Conservation (phyloP, 2,797 vertebrate species). For the Eutrigla gurnardus region DNA sequence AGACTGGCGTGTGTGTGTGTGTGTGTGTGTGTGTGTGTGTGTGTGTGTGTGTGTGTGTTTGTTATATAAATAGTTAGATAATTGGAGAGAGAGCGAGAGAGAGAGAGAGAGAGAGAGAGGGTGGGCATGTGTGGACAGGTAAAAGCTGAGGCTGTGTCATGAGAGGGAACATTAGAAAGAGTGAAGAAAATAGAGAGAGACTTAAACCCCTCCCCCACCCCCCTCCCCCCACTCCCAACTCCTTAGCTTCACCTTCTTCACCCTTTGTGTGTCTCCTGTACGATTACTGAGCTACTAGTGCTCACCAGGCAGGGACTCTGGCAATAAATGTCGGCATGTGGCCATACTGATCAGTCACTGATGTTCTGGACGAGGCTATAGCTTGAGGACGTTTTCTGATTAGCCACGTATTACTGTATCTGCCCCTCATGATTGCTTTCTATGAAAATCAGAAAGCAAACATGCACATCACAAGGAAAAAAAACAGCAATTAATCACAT, state of each 20-base stretch:
- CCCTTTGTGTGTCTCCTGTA: background rate
- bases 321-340: background rate
- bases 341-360: background rate
- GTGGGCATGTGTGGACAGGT: constrained; percentile 67
- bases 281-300: background rate
- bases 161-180: constrained; percentile 20
- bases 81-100: constrained; percentile 3
- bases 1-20: constrained; percentile 7
- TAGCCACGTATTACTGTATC: background rate
- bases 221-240: background rate
- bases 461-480: background rate
- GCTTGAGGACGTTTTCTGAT: background rate
- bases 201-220: constrained; percentile 6
- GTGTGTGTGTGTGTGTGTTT: constrained; percentile 6
- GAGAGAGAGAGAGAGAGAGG: background rate
- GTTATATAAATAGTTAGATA: constrained; percentile 39
- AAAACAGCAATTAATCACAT: background rate
- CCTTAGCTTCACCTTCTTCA: background rate
- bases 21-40: constrained; percentile 2
- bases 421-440: background rate
- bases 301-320: background rate
- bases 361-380: background rate
- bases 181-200: constrained; percentile 5
- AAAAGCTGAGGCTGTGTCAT: background rate
- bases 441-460: background rate